Conservation (phyloP, 2,113 vertebrate genomes). For the Platysteira castanea region DNA sequence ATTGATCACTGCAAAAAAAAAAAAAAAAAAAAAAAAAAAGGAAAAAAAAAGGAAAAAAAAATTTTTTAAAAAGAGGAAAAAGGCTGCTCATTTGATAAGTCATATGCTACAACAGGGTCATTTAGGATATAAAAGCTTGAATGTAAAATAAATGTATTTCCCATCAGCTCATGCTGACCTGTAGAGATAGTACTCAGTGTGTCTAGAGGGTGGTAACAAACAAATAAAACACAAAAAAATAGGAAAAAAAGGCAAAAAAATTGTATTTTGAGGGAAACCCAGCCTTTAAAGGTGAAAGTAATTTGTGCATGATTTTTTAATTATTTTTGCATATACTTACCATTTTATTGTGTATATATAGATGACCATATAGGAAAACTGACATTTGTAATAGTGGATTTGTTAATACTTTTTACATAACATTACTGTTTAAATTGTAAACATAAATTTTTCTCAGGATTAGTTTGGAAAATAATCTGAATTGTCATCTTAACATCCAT, state of each 20-base stretch:
- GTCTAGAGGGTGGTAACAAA: constrained; percentile 69
- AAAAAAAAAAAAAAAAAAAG: no score
- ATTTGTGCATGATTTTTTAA: constrained; percentile 78
- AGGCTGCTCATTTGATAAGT: constrained; percentile 76
- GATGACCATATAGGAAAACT: constrained; percentile 77
- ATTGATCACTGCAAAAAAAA: constrained; percentile 64
- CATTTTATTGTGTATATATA: constrained; percentile 84
- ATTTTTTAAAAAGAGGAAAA: not conserved
- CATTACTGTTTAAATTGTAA: constrained; percentile 81
- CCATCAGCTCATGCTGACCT: constrained; percentile 76
- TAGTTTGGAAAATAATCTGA: constrained; percentile 75
- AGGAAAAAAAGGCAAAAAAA: constrained; percentile 40
- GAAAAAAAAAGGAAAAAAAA: not conserved
- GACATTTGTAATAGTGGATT: constrained; percentile 85
- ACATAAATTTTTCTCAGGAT: constrained; percentile 78
- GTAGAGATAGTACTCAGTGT: constrained; percentile 73
- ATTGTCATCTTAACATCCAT: constrained; percentile 73
- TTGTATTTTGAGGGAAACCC: constrained; percentile 70
- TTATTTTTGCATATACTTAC: constrained; percentile 83
- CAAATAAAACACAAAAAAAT: constrained; percentile 54
- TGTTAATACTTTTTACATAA: constrained; percentile 86
- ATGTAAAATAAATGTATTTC: constrained; percentile 80
- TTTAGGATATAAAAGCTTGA: constrained; percentile 79
- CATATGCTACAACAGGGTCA: constrained; percentile 78
- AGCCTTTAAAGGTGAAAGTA: constrained; percentile 72